Conservation (phyloP, 2,797 vertebrate species). For the Mus caroli region DNA sequence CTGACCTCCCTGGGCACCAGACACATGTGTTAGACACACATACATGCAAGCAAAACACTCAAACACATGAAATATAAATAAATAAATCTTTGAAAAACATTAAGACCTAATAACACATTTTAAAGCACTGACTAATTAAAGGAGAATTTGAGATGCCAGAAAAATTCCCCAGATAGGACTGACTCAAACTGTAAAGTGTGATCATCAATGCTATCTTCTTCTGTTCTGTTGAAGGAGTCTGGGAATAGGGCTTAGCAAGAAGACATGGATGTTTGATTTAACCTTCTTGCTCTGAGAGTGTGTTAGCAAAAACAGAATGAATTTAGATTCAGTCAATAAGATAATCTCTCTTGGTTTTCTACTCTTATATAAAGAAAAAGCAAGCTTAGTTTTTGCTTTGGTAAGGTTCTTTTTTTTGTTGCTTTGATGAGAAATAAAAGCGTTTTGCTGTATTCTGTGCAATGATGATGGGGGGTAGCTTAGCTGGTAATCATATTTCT, state of each 20-base stretch:
- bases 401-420: not conserved
- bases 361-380: not conserved
- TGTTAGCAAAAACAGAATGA: not conserved
- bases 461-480: not conserved
- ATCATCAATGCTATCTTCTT: not conserved
- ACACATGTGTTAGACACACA: not conserved
- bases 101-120: not conserved
- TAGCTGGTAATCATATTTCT: not conserved
- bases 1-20: not conserved
- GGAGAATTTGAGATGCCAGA: not conserved
- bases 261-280: not conserved
- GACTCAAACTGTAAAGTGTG: not conserved
- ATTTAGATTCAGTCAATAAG: not conserved
- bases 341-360: not conserved
- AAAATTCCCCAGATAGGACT: not conserved
- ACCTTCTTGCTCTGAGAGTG: not conserved
- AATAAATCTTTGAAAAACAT: not conserved
- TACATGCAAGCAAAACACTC: not conserved
- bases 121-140: constrained; percentile 19
- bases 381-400: not conserved
- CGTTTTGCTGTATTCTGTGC: not conserved
- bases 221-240: not conserved
- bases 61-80: not conserved
- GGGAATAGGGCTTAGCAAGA: not conserved
- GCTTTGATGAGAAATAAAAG: constrained; percentile 17